These are phyloP conservation scores for Drosophila nasuta DNA, from an alignment of 1,140 invertebrate species.

Conservation along the genomic window DNA sequence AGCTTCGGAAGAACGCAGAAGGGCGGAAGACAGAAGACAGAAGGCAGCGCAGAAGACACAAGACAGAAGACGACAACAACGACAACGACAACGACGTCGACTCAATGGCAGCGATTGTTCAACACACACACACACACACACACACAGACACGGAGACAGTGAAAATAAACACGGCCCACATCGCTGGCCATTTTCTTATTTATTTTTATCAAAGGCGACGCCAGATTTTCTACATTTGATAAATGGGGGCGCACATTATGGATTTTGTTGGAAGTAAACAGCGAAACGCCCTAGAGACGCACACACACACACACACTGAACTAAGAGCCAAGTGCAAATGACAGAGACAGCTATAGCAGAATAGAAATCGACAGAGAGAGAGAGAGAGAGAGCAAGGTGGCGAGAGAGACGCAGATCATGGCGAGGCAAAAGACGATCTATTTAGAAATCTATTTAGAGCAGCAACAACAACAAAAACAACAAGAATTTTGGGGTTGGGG, in stretches of 20 bases:
- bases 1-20: conserved; percentile 37
- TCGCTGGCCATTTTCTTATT: conserved; percentile 73
- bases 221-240: conserved; percentile 73
- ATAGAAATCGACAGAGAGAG: background rate
- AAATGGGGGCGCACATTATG: conserved; percentile 70
- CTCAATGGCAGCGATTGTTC: conserved; percentile 71
- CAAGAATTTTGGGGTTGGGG: no score
- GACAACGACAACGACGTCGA: background rate
- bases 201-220: conserved; percentile 72
- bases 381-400: background rate
- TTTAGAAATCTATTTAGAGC: background rate
- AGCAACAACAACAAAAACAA: background rate
- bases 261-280: conserved; percentile 49
- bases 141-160: background rate
- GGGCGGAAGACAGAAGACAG: conserved; percentile 20
- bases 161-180: conserved; percentile 53
- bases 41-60: conserved; percentile 1
- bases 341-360: background rate
- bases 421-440: background rate
- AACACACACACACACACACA: background rate
- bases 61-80: conserved; percentile 10
- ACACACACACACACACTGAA: background rate
- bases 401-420: background rate
- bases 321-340: conserved; percentile 1
- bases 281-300: conserved; percentile 1